phyloP scores from a whole-genome alignment of 2,888 invertebrate genomes.

The Gonocerus acuteangulatus region DNA sequence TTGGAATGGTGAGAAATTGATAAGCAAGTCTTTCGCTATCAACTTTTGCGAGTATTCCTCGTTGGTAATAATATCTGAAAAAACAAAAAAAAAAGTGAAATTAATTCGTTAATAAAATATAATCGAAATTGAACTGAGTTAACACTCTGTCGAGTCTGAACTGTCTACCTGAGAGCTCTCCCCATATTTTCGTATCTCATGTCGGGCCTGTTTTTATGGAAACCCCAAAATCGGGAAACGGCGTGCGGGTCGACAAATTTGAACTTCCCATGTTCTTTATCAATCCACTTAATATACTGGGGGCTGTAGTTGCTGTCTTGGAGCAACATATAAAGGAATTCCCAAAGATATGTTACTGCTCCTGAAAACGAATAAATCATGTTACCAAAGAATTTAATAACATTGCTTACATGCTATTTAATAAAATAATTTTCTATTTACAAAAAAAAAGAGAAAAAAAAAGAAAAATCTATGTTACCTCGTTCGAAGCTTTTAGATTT shows the following conservation, averaged over 20 bases:
- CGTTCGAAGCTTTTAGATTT: too few species aligned
- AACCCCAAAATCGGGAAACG: conserved; percentile 94
- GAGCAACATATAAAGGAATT: conserved; percentile 91
- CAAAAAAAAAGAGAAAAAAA: too few species aligned
- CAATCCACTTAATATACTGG: conserved; percentile 98
- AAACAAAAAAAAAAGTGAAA: too few species aligned
- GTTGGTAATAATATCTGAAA: conserved; percentile 90
- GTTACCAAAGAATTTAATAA: too few species aligned
- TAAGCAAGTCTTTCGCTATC: conserved; percentile 98
- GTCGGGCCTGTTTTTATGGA: conserved; percentile 99
- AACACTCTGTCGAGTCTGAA: too few species aligned
- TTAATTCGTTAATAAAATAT: too few species aligned
- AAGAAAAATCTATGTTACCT: too few species aligned
- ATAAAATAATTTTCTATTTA: too few species aligned
- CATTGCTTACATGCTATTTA: too few species aligned
- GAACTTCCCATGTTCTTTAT: conserved; percentile 94
- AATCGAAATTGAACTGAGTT: not conserved
- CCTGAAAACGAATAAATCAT: conserved; percentile 46
- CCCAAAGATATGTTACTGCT: conserved; percentile 98
- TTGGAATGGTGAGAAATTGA: conserved; percentile 98
- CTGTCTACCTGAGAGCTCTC: conserved; percentile 80
- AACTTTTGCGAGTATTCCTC: conserved; percentile 97
- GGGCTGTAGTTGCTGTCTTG: conserved; percentile 98
- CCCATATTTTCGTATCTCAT: conserved; percentile 99
- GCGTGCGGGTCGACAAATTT: conserved; percentile 99